Percentiles rank a stretch among this genome's conserved stretches.
Conservation (phyloP, 2,888 invertebrate species). For the Dione vanillae region DNA sequence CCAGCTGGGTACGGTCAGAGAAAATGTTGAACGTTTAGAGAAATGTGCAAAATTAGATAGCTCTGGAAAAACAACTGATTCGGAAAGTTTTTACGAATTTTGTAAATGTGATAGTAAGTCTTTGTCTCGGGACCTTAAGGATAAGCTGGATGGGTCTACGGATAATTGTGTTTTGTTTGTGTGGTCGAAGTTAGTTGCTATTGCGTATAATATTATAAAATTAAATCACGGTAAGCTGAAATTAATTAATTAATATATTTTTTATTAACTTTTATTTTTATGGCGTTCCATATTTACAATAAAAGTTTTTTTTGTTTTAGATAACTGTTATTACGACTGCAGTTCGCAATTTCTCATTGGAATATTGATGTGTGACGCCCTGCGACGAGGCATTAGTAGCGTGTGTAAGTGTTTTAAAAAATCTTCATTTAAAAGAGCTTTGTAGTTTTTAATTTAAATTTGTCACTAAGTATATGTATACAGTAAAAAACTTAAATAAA, state of each 20-base stretch:
- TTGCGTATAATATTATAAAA: conserved; percentile 71
- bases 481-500: too few relatives aligned
- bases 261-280: background rate
- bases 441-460: too few relatives aligned
- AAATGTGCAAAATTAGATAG: conserved; percentile 55
- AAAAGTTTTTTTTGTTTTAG: conserved; percentile 56
- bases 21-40: conserved; percentile 63
- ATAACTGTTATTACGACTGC: conserved; percentile 75
- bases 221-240: conserved; percentile 64
- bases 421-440: too few relatives aligned
- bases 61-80: conserved; percentile 53
- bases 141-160: conserved; percentile 45
- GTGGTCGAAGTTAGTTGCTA: conserved; percentile 73
- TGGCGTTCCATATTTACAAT: background rate
- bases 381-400: conserved; percentile 67
- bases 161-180: conserved; percentile 30
- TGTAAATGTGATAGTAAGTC: conserved; percentile 34
- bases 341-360: conserved; percentile 74
- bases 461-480: too few relatives aligned
- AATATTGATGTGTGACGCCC: conserved; percentile 72
- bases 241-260: background rate
- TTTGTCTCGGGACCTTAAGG: conserved; percentile 29
- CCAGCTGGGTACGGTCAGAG: conserved; percentile 63
- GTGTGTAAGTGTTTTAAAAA: conserved; percentile 66
- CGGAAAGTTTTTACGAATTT: conserved; percentile 41